Percentiles rank a stretch among this genome's conserved stretches.
Evolutionary conservation across 2,113 vertebrate genomes (phyloP).

Genomic region (Caretta caretta): DNA sequence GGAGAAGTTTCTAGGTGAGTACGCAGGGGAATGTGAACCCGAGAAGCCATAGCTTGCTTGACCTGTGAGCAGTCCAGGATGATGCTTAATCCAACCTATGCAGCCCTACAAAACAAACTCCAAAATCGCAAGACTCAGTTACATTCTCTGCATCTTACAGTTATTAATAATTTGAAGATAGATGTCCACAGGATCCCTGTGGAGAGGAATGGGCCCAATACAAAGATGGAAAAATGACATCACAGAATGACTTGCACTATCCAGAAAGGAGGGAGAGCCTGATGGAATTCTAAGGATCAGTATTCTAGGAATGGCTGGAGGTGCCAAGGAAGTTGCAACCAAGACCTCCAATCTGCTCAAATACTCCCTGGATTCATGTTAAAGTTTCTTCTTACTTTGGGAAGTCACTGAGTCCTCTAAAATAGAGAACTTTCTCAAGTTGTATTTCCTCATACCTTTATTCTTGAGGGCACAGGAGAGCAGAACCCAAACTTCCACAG

Average conservation of each 20-base stretch:
- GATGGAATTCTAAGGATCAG: background rate
- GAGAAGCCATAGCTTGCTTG: background rate
- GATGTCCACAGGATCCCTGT: background rate
- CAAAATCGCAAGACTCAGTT: background rate
- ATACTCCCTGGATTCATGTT: background rate
- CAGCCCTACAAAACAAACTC: background rate
- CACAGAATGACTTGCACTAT: background rate
- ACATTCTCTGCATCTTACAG: background rate
- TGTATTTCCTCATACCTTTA: background rate
- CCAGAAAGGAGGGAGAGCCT: background rate
- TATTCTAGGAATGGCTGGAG: background rate
- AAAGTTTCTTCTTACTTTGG: background rate
- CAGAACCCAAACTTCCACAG: background rate
- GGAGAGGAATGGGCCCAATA: background rate
- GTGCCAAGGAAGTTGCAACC: background rate
- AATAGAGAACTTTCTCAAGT: background rate
- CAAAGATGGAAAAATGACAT: background rate
- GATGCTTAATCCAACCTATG: accelerated
- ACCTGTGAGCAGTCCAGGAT: background rate
- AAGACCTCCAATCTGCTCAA: background rate
- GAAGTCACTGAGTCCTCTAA: background rate
- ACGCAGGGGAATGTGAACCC: background rate
- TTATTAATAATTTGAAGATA: background rate
- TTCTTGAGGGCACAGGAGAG: background rate
- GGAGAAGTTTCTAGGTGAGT: background rate